Evolutionary conservation across 1,140 invertebrate genomes (phyloP).

Genomic region (Drosophila nasuta): DNA sequence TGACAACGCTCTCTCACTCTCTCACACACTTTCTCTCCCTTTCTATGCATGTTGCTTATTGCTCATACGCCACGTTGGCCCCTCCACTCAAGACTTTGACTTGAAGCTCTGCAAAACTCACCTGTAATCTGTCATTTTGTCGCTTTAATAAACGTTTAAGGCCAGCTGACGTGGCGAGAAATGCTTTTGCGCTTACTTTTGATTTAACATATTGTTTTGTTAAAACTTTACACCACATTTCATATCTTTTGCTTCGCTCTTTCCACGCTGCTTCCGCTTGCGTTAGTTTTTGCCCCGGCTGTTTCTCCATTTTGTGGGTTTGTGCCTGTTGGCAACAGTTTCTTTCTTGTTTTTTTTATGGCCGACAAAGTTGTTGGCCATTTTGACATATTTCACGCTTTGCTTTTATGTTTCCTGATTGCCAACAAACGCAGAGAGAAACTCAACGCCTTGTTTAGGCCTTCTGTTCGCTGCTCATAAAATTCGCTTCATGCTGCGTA

Average conservation of each 20-base stretch:
- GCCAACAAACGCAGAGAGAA: neutral
- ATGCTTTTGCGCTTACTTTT: slow-evolving; percentile 25
- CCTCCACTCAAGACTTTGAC: neutral
- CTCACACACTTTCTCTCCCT: slow-evolving; percentile 18
- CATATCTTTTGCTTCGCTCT: slow-evolving; percentile 13
- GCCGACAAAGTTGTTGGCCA: slow-evolving; percentile 36
- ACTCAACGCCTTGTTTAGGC: slow-evolving; percentile 17
- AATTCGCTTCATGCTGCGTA: slow-evolving; percentile 41
- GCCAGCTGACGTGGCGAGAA: slow-evolving; percentile 30
- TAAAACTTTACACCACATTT: slow-evolving; percentile 40
- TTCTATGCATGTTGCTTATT: slow-evolving; percentile 32
- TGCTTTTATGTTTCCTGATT: slow-evolving; percentile 48
- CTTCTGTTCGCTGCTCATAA: slow-evolving; percentile 44
- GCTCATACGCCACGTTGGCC: slow-evolving; percentile 41
- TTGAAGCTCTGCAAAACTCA: slow-evolving; percentile 18
- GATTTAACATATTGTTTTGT: slow-evolving; percentile 42
- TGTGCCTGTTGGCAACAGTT: slow-evolving; percentile 43
- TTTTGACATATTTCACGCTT: slow-evolving; percentile 58
- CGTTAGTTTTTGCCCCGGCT: neutral
- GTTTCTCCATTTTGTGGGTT: slow-evolving; percentile 11
- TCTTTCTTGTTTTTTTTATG: slow-evolving; percentile 27
- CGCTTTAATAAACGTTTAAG: slow-evolving; percentile 73
- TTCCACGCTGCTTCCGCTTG: slow-evolving; percentile 4
- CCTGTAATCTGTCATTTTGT: slow-evolving; percentile 71
- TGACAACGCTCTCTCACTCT: slow-evolving; percentile 38